Conservation (phyloP, 2,888 invertebrate genomes). For the Danaus chrysippus region DNA sequence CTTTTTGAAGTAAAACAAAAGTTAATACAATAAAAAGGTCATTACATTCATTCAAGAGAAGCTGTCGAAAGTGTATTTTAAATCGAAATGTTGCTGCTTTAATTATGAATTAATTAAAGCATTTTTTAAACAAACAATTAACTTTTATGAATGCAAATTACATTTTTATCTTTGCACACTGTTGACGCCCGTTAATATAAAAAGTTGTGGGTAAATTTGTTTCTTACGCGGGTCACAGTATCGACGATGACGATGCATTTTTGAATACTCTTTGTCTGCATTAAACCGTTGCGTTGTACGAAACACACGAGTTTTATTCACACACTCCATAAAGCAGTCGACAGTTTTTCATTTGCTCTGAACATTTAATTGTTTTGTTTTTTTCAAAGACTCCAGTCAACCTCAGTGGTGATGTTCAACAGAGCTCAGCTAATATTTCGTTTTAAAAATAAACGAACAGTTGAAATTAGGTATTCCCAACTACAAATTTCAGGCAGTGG, state of each 20-base stretch:
- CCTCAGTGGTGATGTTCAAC: background rate
- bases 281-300: no score
- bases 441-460: background rate
- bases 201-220: no score
- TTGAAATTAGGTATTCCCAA: background rate
- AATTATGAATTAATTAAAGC: no score
- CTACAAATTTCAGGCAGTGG: no score
- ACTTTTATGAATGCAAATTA: conserved; percentile 26
- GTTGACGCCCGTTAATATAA: no score
- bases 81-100: conserved; percentile 8
- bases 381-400: background rate
- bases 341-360: conserved; percentile 20
- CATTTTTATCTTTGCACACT: conserved; percentile 26
- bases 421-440: background rate
- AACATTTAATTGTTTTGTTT: conserved; percentile 24
- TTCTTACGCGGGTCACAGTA: no score
- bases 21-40: background rate
- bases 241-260: no score
- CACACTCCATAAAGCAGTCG: conserved; percentile 21
- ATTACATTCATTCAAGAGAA: conserved; percentile 1
- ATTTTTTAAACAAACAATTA: no score
- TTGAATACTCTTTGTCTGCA: no score
- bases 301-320: no score
- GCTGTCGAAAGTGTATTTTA: conserved; percentile 5
- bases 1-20: conserved; percentile 1